Evolutionary conservation across 2,797 vertebrate genomes (phyloP).

Genomic region (Synaphobranchus kaupii): DNA sequence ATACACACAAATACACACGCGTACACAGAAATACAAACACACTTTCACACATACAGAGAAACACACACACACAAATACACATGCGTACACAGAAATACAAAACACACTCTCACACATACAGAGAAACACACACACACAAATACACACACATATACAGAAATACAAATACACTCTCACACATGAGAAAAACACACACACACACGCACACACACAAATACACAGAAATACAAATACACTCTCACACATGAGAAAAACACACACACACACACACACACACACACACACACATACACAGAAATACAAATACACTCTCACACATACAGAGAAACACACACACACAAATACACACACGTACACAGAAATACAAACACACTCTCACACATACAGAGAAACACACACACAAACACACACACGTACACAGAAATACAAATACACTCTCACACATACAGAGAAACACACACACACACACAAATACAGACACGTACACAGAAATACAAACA

Average conservation of each 20-base stretch:
- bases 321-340: background rate
- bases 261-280: background rate
- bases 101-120: background rate
- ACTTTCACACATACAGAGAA: background rate
- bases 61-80: background rate
- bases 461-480: background rate
- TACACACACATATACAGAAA: background rate
- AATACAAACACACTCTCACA: background rate
- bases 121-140: background rate
- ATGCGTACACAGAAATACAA: background rate
- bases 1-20: background rate
- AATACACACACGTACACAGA: background rate
- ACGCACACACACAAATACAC: background rate
- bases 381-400: background rate
- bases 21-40: background rate
- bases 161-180: background rate
- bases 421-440: background rate
- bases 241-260: background rate
- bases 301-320: background rate
- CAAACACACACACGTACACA: background rate
- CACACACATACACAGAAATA: background rate
- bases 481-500: background rate
- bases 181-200: background rate
- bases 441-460: background rate
- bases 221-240: background rate